Conservation (phyloP, 30 jellyfish, hydroid and myxozoan species). For the Turritopsis rubra region DNA sequence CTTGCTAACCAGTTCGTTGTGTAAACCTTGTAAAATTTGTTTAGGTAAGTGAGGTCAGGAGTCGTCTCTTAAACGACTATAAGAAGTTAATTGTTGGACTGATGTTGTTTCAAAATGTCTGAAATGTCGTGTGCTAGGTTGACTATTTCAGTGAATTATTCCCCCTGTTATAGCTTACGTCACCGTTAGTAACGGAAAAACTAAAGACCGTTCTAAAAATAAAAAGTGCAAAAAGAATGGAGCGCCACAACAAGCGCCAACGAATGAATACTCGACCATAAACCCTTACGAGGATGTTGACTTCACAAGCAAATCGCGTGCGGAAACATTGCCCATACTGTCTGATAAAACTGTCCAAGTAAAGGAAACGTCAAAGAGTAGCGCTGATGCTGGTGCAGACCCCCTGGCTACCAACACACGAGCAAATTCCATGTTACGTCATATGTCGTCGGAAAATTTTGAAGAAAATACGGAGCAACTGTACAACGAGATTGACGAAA, state of each 20-base stretch:
- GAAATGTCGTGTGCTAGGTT: not conserved
- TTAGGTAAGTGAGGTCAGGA: not conserved
- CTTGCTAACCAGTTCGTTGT: too few relatives aligned
- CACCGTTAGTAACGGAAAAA: not conserved
- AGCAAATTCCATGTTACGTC: not conserved
- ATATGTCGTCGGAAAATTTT: not conserved
- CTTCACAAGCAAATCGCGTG: not conserved
- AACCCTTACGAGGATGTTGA: not conserved
- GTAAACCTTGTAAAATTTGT: not conserved
- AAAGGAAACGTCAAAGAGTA: not conserved
- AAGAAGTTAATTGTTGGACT: not conserved
- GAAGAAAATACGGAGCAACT: not conserved
- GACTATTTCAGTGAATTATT: not conserved
- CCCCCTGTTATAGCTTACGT: not conserved
- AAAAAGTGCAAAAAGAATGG: not conserved
- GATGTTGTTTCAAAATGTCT: not conserved
- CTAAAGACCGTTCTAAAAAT: not conserved
- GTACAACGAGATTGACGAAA: not conserved
- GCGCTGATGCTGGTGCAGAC: not conserved
- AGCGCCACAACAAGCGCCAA: not conserved
- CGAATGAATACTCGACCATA: not conserved
- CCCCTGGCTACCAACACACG: too few relatives aligned
- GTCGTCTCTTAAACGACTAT: not conserved
- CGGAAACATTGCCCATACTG: not conserved
- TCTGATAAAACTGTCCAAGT: not conserved